Conservation (phyloP, 2,888 invertebrate species). For the Cremastobaeus sp. region DNA sequence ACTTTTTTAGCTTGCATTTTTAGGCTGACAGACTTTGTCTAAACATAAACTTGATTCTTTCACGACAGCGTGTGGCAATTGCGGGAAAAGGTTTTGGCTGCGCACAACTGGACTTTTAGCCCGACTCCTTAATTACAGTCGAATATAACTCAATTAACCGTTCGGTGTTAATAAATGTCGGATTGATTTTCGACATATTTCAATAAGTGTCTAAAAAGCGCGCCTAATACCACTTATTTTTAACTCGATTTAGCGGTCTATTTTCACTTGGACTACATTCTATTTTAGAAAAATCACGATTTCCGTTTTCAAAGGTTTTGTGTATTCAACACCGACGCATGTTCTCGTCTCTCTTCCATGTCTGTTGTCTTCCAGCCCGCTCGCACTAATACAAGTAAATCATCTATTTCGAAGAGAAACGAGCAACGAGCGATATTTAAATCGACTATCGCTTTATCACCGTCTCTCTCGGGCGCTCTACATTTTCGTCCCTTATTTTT, state of each 20-base stretch:
- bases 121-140: too few relatives aligned
- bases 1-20: too few relatives aligned
- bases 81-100: too few relatives aligned
- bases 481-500: background rate
- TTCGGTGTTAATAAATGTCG: too few relatives aligned
- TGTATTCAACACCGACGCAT: background rate
- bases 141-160: too few relatives aligned
- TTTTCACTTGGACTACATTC: slow-evolving; percentile 35
- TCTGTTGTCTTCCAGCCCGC: background rate
- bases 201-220: background rate
- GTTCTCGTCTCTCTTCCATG: slow-evolving; percentile 6
- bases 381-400: too few relatives aligned
- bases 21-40: too few relatives aligned
- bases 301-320: slow-evolving; percentile 10
- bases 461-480: background rate
- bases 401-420: slow-evolving; percentile 12
- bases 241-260: slow-evolving; percentile 16
- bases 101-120: too few relatives aligned
- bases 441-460: too few relatives aligned
- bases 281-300: slow-evolving; percentile 37
- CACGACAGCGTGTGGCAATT: too few relatives aligned
- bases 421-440: slow-evolving; percentile 1
- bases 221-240: slow-evolving; percentile 18
- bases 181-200: too few relatives aligned
- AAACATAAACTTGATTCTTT: too few relatives aligned